A percentile compares a stretch with the other conserved stretches of the same genome.
These are phyloP conservation scores for Ictalurus punctatus DNA, from an alignment of 2,113 vertebrate genomes.

Conservation along the genomic window DNA sequence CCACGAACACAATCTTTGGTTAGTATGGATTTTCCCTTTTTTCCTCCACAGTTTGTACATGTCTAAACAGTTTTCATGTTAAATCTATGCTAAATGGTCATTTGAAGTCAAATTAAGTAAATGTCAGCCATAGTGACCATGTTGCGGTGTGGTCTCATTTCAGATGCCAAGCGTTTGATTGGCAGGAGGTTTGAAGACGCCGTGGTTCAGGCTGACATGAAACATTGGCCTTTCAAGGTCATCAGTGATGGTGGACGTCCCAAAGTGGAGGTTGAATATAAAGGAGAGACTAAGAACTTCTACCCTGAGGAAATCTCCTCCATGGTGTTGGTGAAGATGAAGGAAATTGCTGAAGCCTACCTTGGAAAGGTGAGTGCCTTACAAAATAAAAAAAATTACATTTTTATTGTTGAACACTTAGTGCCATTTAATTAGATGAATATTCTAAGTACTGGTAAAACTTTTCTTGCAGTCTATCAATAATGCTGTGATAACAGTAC, in stretches of 20 bases:
- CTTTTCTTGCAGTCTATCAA: slow-evolving; percentile 64
- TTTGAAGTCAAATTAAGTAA: background rate
- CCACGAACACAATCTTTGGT: slow-evolving; percentile 70
- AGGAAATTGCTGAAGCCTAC: slow-evolving; percentile 80
- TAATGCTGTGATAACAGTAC: slow-evolving; percentile 77
- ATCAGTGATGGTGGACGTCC: slow-evolving; percentile 74
- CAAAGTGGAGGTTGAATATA: slow-evolving; percentile 78
- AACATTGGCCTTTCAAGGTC: slow-evolving; percentile 79
- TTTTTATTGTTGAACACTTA: slow-evolving; percentile 48
- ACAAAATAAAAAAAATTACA: background rate
- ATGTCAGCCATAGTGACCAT: background rate
- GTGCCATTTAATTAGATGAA: background rate
- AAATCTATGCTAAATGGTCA: background rate
- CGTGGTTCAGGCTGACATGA: slow-evolving; percentile 80
- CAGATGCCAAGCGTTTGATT: slow-evolving; percentile 79
- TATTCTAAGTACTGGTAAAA: background rate
- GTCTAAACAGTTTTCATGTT: background rate
- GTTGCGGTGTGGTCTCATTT: background rate
- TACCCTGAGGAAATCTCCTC: slow-evolving; percentile 78
- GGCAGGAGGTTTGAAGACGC: slow-evolving; percentile 76
- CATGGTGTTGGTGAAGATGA: slow-evolving; percentile 79
- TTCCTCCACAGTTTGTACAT: background rate
- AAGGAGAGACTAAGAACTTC: slow-evolving; percentile 74
- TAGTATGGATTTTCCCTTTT: slow-evolving; percentile 8
- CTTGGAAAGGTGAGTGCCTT: slow-evolving; percentile 71